Evolutionary conservation across 1,140 invertebrate genomes (phyloP).

Genomic region (Megalopta genalis): DNA sequence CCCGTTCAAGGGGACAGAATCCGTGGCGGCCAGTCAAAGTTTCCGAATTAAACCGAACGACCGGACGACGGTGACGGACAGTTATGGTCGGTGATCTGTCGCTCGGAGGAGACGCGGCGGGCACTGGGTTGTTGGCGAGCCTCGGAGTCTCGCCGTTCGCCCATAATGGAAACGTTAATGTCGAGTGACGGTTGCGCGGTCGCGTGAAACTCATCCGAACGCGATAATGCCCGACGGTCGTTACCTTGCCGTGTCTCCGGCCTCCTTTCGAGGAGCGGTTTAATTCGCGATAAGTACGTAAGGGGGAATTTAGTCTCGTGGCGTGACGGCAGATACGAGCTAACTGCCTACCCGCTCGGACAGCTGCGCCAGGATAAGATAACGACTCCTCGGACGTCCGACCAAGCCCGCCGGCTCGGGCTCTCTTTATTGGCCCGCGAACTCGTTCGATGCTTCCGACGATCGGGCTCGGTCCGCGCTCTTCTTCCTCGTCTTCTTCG

Average conservation of each 20-base stretch:
- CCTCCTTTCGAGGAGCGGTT: slow-evolving; percentile 47
- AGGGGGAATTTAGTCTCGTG: slow-evolving; percentile 47
- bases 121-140: neutral
- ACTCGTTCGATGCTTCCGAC: slow-evolving; percentile 38
- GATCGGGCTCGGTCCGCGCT: slow-evolving; percentile 24
- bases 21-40: no score
- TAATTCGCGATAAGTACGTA: slow-evolving; percentile 54
- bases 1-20: no score
- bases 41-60: no score
- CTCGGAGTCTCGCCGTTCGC: slow-evolving; percentile 15
- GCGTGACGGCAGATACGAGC: slow-evolving; percentile 65
- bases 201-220: slow-evolving; percentile 55
- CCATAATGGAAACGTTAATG: slow-evolving; percentile 64
- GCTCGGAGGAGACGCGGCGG: no score
- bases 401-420: slow-evolving; percentile 10
- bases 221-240: slow-evolving; percentile 58
- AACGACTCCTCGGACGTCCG: slow-evolving; percentile 47
- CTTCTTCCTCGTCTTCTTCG: neutral
- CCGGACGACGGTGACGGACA: no score
- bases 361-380: slow-evolving; percentile 59
- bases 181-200: slow-evolving; percentile 52
- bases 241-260: slow-evolving; percentile 62
- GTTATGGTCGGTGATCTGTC: no score
- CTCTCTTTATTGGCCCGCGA: slow-evolving; percentile 59
- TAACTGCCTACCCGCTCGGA: slow-evolving; percentile 52